Conservation (phyloP, 2,797 vertebrate species). For the Macrochelys suwanniensis region DNA sequence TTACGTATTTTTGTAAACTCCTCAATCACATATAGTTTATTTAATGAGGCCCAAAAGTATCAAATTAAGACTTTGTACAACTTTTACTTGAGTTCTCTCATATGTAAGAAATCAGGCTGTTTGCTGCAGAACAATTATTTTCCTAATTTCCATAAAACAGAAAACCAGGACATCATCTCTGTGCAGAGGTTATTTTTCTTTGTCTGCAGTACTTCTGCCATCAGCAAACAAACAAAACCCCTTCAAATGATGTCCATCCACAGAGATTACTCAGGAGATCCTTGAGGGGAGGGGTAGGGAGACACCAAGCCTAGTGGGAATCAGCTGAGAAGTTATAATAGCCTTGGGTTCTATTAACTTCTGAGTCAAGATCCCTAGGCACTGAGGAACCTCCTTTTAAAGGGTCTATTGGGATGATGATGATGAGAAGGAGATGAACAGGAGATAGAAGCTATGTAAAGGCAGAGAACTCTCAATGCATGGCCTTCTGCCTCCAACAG, state of each 20-base stretch:
- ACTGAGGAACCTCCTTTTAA: background rate
- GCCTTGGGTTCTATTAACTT: background rate
- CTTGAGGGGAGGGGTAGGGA: accelerated
- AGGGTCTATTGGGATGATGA: background rate
- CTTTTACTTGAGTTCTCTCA: background rate
- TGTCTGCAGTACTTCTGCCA: background rate
- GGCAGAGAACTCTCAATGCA: no score
- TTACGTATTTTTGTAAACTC: background rate
- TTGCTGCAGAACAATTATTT: accelerated
- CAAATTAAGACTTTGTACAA: background rate
- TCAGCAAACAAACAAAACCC: background rate
- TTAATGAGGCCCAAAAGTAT: accelerated
- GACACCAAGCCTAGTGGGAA: accelerated
- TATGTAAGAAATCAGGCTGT: background rate
- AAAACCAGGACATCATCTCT: background rate
- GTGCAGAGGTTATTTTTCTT: background rate
- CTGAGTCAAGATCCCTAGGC: accelerated
- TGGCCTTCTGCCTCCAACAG: no score
- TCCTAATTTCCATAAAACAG: background rate
- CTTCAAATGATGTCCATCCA: background rate
- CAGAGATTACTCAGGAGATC: accelerated
- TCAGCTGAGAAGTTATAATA: accelerated
- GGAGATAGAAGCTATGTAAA: background rate
- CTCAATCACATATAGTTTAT: background rate
- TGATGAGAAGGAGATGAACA: accelerated